phyloP scores from a whole-genome alignment of 2,797 vertebrate species.

The Prionace glauca region DNA sequence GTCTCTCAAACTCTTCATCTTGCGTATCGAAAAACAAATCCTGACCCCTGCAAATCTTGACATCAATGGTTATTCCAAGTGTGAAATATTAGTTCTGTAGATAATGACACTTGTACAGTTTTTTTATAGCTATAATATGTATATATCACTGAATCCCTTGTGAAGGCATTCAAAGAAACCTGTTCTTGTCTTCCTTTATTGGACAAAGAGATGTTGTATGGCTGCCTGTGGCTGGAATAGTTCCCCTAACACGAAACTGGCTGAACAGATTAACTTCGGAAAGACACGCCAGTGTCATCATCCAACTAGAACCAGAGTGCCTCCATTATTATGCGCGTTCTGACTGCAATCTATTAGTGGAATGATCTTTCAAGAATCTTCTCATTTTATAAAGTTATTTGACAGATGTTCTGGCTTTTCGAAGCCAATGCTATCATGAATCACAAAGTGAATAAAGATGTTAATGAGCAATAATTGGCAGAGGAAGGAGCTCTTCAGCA shows the following conservation, averaged over 20 bases:
- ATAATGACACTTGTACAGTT: neutral
- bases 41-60: neutral
- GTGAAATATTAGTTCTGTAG: neutral
- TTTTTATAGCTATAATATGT: neutral
- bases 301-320: neutral
- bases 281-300: neutral
- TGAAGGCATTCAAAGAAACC: too few relatives aligned
- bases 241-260: neutral
- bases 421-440: neutral
- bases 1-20: neutral
- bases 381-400: neutral
- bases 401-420: slow-evolving; percentile 23
- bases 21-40: neutral
- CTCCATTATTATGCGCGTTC: neutral
- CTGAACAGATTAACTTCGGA: neutral
- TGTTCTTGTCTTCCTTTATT: neutral
- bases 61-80: neutral
- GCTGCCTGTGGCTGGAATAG: neutral
- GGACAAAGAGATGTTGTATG: neutral
- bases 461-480: slow-evolving; percentile 26
- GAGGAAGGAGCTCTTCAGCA: neutral
- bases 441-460: slow-evolving; percentile 31
- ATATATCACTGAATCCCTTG: neutral
- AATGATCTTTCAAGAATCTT: neutral
- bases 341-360: neutral